Percentiles rank a stretch among this genome's conserved stretches.
Evolutionary conservation across 2,797 vertebrate genomes (phyloP).

Genomic region (Hypotaenidia philippensis): DNA sequence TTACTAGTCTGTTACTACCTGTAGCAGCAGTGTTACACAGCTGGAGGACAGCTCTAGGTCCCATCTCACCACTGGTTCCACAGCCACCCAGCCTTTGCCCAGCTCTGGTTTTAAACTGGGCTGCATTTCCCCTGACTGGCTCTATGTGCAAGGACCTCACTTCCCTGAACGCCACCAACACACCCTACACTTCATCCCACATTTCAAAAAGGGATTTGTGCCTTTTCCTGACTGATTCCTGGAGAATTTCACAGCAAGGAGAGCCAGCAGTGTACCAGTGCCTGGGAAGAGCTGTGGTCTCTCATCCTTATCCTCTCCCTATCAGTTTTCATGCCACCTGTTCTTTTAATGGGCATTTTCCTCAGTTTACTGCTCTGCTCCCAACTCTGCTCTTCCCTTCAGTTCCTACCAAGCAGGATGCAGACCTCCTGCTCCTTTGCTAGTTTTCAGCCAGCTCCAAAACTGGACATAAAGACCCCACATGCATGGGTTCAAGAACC

Average conservation of each 20-base stretch:
- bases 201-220: background rate
- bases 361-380: background rate
- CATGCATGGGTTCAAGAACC: accelerated
- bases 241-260: background rate
- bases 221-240: background rate
- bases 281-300: background rate
- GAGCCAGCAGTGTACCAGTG: accelerated
- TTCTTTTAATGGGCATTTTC: background rate
- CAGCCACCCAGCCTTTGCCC: background rate
- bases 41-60: background rate
- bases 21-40: background rate
- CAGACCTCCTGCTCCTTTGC: background rate
- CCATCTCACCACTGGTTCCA: background rate
- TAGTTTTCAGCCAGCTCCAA: background rate
- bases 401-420: background rate
- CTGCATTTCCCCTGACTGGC: background rate
- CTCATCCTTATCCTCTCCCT: background rate
- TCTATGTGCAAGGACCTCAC: background rate
- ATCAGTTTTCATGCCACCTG: accelerated
- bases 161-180: background rate
- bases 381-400: background rate
- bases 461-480: background rate
- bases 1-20: background rate
- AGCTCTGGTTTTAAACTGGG: background rate
- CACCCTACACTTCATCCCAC: background rate